Evolutionary conservation across 2,888 invertebrate species (phyloP).

Genomic region (Oscheius myriophilus): DNA sequence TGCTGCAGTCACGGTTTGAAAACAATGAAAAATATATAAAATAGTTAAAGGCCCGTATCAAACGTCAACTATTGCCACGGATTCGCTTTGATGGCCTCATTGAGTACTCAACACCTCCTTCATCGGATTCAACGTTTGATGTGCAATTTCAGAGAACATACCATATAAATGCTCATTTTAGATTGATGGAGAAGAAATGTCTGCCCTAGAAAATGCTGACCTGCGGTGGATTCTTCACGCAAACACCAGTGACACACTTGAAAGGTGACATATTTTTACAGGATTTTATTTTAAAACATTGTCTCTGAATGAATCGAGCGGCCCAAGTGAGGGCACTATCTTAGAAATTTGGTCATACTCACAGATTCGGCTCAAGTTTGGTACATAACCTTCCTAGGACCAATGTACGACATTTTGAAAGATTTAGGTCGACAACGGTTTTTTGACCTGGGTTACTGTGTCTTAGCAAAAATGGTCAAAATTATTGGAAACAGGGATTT

Average conservation of each 20-base stretch:
- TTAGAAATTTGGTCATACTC: not conserved
- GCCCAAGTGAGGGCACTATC: not conserved
- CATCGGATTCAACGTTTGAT: conserved; percentile 50
- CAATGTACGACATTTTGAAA: no score
- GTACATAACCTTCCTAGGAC: no score
- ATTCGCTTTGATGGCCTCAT: conserved; percentile 81
- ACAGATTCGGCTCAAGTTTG: not conserved
- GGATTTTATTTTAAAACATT: not conserved
- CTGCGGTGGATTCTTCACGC: conserved; percentile 25
- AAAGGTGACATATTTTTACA: not conserved
- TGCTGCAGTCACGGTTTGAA: conserved; percentile 46
- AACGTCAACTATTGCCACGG: conserved; percentile 81
- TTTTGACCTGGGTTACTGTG: no score
- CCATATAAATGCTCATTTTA: conserved; percentile 25
- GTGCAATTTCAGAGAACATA: conserved; percentile 38
- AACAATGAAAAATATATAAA: not conserved
- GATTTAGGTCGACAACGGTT: no score
- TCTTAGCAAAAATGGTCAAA: no score
- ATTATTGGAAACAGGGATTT: no score
- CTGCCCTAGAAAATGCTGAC: conserved; percentile 18
- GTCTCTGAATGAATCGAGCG: not conserved
- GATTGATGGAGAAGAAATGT: conserved; percentile 22
- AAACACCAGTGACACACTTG: conserved; percentile 15
- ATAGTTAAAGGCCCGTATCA: conserved; percentile 79
- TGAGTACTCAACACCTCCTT: conserved; percentile 78